These are phyloP conservation scores for Gadus macrocephalus DNA, from an alignment of 2,113 vertebrate genomes.

Conservation along the genomic window DNA sequence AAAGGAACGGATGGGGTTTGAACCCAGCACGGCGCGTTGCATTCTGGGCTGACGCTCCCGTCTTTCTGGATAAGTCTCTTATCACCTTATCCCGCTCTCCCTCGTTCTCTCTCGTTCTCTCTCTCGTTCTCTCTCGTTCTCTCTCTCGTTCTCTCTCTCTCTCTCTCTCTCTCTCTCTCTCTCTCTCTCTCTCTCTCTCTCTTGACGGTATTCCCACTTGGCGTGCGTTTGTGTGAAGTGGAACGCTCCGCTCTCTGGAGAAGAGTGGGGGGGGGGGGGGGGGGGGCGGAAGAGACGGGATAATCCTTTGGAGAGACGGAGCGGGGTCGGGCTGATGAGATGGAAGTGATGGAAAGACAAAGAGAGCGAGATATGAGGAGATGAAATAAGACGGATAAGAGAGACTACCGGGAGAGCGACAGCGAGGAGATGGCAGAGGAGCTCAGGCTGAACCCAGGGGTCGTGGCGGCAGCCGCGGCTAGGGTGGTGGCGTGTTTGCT, in stretches of 20 bases:
- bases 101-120: no score
- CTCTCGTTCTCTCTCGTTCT: no score
- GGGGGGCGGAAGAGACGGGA: conserved; percentile 3
- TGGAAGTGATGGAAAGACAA: conserved; percentile 20
- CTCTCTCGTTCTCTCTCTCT: no score
- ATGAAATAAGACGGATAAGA: background rate
- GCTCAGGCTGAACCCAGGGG: background rate
- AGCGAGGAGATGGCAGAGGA: no score
- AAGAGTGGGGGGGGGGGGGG: conserved; percentile 16
- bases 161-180: no score
- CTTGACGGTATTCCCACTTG: conserved; percentile 22
- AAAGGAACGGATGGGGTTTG: background rate
- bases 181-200: no score
- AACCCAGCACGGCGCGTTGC: background rate
- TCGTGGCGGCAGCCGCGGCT: background rate
- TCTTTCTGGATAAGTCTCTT: conserved; percentile 24
- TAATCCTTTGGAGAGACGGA: conserved; percentile 43
- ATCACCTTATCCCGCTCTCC: no score
- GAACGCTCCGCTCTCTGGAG: conserved; percentile 45
- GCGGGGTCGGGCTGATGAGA: conserved; percentile 47
- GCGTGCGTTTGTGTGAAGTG: conserved; percentile 57
- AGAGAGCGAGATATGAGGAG: conserved; percentile 14
- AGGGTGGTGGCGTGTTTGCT: background rate
- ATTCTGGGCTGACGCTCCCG: background rate
- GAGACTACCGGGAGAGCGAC: background rate